Base-by-base conservation (phyloP, 1,140 invertebrate species). In the Armadillidium nasatum region DNA sequence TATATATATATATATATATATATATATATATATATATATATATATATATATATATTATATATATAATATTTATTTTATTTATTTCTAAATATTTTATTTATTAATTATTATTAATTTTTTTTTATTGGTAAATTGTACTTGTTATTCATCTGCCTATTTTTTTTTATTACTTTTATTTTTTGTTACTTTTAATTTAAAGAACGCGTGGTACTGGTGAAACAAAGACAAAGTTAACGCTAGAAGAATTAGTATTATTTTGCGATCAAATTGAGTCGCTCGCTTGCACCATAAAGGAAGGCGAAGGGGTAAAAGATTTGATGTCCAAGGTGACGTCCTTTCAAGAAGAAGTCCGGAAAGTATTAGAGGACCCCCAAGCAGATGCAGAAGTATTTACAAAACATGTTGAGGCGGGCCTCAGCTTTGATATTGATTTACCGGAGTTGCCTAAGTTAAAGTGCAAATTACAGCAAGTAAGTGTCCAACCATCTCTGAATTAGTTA, bases 351-450 rank as follows among this genome's bases (percentile, higher is more conserved):
- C 68, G 76, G 10, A n/a, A 76, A 13, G 10, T 75, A 23, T 73
- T 44, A 44, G 68, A 79, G 46, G 74, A 79, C 33, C 69, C 54
- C 15, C 71, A 74, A 21, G 15, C 9, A 69, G 33, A 33, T 33
- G 33, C 33, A 33, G 6, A 33, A 33, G 33, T 33, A 1, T 6
- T 33, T 33, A 33, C 33, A 33, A 33, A 33, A 33, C 33, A 33
- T 33, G 33, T 33, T 33, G 33, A 33, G 33, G 6, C 33, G 33
- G 33, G 33, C 33, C 33, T 33, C 6, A 33, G 6, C 19, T 88
- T 96, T 50, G 94, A 94, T 83, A 93, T 96, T 44, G 93, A 96
- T 82, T 85, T 97, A 66, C 92, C 92, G 0, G 90, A 93, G 82
- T 87, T 96, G 76, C 86, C 88, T 11, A 87, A 89, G 72, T 87